Evolutionary conservation across 2,888 invertebrate species (phyloP), one percentile per base, ranked within the genome.

Genomic region (Pristionchus maxplancki): DNA sequence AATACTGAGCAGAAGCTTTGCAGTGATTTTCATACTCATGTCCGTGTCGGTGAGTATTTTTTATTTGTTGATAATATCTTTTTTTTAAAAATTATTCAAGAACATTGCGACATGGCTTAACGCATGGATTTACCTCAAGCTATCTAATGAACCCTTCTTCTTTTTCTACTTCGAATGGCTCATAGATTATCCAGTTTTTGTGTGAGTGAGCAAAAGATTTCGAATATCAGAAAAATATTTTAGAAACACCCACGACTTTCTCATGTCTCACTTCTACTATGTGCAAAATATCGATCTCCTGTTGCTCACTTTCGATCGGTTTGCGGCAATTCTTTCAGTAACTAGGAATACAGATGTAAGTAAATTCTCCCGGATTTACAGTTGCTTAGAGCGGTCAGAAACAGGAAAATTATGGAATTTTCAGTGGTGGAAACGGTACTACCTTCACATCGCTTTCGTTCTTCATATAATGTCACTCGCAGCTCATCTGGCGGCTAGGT

Each of bases 91-190:
- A 64, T 31, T 17, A n/a, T 31, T 74, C 13, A 5, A 78, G 78
- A 78, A 78, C 28, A 78, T 48, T 3, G 78, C 28, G 20, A 78
- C 78, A 4, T 78, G 78, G 78, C 17, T 78, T 5, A 78, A 78
- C 48, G 13, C 44, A n/a, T 78, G 78, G 78, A 78, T 78, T 5
- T 28, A 24, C 13, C 24, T 44, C 0, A 40, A 48, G 15, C 28
- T 78, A 20, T 13, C n/a, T 4, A 40, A 48, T 20, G 78, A 78
- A 78, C 44, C 78, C 9, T 37, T 71, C 71, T 71, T 71, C 24
- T 71, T 20, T 24, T 37, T 37, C 37, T 71, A 71, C 8, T 71
- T 20, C 24, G 24, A 40, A 20, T 71, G 34, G 37, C 20, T 37
- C 6, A 71, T 24, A 5, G 71, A 34, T 5, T 9, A 37, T 2